Percentiles rank a stretch among this genome's conserved stretches.
Evolutionary conservation across 2,888 invertebrate genomes (phyloP).

Genomic region (Sesia apiformis): DNA sequence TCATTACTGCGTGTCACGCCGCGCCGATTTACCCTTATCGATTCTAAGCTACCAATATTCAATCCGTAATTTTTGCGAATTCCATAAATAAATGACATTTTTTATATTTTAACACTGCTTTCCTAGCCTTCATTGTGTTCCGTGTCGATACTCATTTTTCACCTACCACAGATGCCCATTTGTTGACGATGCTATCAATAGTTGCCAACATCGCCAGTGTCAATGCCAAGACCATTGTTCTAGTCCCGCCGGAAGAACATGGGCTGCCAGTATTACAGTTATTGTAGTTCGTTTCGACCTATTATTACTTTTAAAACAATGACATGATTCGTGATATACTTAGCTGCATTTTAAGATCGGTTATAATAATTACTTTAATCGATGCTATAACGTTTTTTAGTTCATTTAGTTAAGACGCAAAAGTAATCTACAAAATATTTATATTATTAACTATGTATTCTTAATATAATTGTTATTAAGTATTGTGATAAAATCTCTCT

Average conservation of each 20-base stretch:
- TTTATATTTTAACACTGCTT: no score
- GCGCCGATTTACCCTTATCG: no score
- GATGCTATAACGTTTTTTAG: no score
- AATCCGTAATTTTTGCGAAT: no score
- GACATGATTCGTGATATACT: not conserved
- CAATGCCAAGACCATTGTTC: constrained; percentile 61
- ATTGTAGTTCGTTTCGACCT: constrained; percentile 44
- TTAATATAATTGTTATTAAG: no score
- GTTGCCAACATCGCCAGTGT: constrained; percentile 21
- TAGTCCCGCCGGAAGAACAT: constrained; percentile 27
- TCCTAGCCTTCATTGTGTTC: not conserved
- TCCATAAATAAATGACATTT: no score
- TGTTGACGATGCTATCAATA: constrained; percentile 15
- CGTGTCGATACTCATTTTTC: not conserved
- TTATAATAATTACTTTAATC: not conserved
- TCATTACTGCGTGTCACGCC: no score
- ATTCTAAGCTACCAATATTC: no score
- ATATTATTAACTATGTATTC: no score
- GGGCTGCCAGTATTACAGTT: constrained; percentile 32
- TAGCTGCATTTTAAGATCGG: not conserved
- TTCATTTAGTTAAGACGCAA: no score
- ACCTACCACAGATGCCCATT: not conserved
- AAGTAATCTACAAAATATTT: no score
- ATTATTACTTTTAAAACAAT: constrained; percentile 22
- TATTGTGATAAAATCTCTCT: no score